These are phyloP conservation scores for Gambusia yucatana DNA, from an alignment of 2,797 vertebrate species.

Conservation along the genomic window DNA sequence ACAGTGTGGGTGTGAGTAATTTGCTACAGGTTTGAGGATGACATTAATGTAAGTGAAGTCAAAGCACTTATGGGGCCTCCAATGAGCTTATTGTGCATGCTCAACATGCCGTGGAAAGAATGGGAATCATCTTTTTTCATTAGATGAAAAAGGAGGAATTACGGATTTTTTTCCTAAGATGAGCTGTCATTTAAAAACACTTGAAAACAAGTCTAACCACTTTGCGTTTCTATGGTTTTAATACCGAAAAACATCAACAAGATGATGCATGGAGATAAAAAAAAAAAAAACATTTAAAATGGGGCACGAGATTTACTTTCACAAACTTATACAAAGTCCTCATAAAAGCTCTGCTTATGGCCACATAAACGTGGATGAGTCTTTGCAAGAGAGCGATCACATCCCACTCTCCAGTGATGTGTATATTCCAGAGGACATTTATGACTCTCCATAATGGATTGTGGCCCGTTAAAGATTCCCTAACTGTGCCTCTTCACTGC, in stretches of 20 bases:
- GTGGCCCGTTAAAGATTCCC: conserved; percentile 70
- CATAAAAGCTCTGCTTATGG: conserved; percentile 62
- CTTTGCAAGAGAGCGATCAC: conserved; percentile 48
- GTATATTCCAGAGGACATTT: conserved; percentile 74
- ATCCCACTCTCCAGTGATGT: conserved; percentile 64
- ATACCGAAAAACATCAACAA: conserved; percentile 1
- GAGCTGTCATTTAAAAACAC: background rate
- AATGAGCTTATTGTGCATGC: conserved; percentile 49
- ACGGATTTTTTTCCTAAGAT: conserved; percentile 12
- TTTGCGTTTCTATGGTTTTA: conserved; percentile 18
- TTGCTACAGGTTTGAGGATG: conserved; percentile 71
- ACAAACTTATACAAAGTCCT: conserved; percentile 61
- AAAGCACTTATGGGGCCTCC: conserved; percentile 41
- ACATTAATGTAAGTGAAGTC: conserved; percentile 61
- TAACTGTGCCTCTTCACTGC: conserved; percentile 71
- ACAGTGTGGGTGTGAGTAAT: conserved; percentile 64
- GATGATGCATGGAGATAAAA: conserved; percentile 19
- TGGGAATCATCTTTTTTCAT: background rate
- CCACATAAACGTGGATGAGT: conserved; percentile 68
- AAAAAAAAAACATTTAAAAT: conserved; percentile 26
- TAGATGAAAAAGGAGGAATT: conserved; percentile 16
- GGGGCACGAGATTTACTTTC: conserved; percentile 39
- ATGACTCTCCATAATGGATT: conserved; percentile 74
- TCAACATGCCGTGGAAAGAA: conserved; percentile 17
- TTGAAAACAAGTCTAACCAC: background rate